Evolutionary conservation across 2,888 invertebrate species (phyloP).

Genomic region (Ormia ochracea): DNA sequence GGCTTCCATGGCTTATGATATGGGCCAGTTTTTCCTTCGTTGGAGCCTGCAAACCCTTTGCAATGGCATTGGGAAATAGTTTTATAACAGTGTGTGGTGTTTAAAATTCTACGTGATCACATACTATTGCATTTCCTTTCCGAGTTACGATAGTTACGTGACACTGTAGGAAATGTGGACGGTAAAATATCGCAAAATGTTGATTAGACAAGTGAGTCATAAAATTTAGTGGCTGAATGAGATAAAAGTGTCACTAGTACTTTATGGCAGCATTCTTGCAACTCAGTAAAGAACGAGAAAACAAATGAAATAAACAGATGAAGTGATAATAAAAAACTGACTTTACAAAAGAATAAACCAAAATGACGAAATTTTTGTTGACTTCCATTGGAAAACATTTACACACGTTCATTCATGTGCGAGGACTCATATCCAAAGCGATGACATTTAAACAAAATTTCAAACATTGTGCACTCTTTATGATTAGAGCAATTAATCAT

Average conservation of each 20-base stretch:
- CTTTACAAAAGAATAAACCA: neutral
- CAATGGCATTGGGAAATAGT: no score
- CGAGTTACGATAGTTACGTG: neutral
- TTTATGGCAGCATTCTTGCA: slow-evolving; percentile 30
- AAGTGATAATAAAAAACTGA: neutral
- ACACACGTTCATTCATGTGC: neutral
- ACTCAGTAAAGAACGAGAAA: neutral
- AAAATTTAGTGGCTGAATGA: slow-evolving; percentile 44
- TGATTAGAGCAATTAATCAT: slow-evolving; percentile 53
- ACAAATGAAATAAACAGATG: neutral
- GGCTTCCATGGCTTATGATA: no score
- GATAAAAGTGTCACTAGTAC: slow-evolving; percentile 40
- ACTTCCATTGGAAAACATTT: neutral
- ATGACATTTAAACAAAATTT: neutral
- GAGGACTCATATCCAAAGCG: neutral
- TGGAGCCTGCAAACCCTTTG: no score
- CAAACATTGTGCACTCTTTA: slow-evolving; percentile 36
- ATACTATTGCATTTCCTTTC: no score
- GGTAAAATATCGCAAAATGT: slow-evolving; percentile 37
- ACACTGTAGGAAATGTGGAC: slow-evolving; percentile 31
- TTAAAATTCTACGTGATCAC: neutral
- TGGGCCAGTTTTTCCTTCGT: no score
- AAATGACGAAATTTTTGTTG: no score
- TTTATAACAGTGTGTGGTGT: no score
- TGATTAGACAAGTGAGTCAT: slow-evolving; percentile 62